Evolutionary conservation across 64 coral and sea anemone genomes (phyloP), one percentile per base, ranked within the genome.

Genomic region (Montipora sp.): DNA sequence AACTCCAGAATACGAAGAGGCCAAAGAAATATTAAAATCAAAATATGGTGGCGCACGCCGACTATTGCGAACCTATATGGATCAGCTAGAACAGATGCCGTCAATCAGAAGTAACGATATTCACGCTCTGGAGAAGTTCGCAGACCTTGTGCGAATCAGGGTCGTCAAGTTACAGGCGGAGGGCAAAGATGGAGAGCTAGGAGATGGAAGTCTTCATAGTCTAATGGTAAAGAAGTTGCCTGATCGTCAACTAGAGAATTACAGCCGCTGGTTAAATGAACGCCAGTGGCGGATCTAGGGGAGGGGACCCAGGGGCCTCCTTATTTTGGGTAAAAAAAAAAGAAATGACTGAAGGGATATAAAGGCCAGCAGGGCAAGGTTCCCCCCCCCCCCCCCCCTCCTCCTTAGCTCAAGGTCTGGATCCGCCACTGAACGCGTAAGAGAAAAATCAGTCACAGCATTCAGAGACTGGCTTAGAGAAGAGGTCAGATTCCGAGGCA

Each of bases 381-480:
- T n/a, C n/a, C n/a, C n/a, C n/a, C n/a, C n/a, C n/a, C n/a, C n/a
- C n/a, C n/a, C n/a, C n/a, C n/a, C n/a, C n/a, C n/a, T n/a, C n/a
- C n/a, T n/a, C n/a, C n/a, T n/a, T n/a, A n/a, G n/a, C n/a, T n/a
- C n/a, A n/a, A n/a, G 27, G 27, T 36, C 27, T 36, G 27, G 27
- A 36, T 36, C 27, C 27, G 27, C 27, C 27, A 36, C 27, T 8
- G 3, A 57, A 57, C 53, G 53, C 0, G 20, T 19, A 71, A 47
- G 21, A 20, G 24, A 74, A 46, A 80, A 20, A 51, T 83, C 90
- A 36, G 78, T 91, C 12, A 74, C 55, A 9, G 73, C 61, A 7
- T 68, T 92, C 19, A 11, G 73, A 71, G 80, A 92, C 4, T 92
- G 91, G 83, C 47, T 93, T 27, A 93, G 80, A 71, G 83, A 93